Conservation (phyloP, 2,888 invertebrate genomes). For the Bruchidius siliquastri region DNA sequence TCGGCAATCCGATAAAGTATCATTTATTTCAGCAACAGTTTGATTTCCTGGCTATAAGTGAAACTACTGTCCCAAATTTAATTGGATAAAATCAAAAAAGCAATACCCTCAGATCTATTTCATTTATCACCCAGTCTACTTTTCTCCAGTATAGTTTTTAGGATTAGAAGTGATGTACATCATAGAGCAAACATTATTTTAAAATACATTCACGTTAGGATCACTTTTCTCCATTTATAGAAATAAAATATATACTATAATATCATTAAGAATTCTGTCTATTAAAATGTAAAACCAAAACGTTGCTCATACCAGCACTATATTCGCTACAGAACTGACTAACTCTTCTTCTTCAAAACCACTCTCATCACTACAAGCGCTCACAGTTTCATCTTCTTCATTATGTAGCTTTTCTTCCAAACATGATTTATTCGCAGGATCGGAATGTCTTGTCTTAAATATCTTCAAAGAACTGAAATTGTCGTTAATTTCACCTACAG, state of each 20-base stretch:
- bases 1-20: no score
- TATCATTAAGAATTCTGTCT: neutral
- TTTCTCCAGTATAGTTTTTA: no score
- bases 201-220: neutral
- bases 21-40: no score
- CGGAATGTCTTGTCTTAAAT: slow-evolving; percentile 38
- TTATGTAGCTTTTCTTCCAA: slow-evolving; percentile 11
- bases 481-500: slow-evolving; percentile 43
- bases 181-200: no score
- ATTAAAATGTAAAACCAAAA: neutral
- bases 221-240: neutral
- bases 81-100: no score
- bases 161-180: no score
- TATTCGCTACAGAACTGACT: slow-evolving; percentile 41
- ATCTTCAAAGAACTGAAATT: slow-evolving; percentile 48
- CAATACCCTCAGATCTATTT: no score
- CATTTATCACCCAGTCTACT: no score
- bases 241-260: neutral
- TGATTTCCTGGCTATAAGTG: no score
- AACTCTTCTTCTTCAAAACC: slow-evolving; percentile 79
- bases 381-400: slow-evolving; percentile 54
- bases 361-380: slow-evolving; percentile 86
- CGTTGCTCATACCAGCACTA: slow-evolving; percentile 38
- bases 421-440: slow-evolving; percentile 32
- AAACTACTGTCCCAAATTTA: no score